Percentiles rank a stretch among this genome's conserved stretches.
These are phyloP conservation scores for Gerris buenoi DNA, from an alignment of 1,140 invertebrate species.

Conservation along the genomic window DNA sequence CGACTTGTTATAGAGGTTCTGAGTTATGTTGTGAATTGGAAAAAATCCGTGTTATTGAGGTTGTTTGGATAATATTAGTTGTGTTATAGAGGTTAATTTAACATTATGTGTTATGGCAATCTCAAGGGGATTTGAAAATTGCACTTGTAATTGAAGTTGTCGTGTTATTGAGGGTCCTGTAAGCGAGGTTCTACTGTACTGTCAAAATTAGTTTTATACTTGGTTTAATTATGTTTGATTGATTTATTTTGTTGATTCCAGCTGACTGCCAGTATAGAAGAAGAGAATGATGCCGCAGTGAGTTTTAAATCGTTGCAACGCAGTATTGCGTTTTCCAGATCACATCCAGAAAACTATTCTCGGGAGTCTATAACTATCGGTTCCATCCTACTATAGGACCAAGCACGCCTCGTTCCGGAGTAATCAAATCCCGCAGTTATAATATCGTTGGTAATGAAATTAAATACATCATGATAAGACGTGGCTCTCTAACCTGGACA, in stretches of 20 bases:
- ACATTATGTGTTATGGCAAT: too few relatives aligned
- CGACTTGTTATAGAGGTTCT: too few relatives aligned
- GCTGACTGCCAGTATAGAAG: not conserved
- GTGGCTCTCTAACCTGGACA: too few relatives aligned
- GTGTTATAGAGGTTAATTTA: not conserved
- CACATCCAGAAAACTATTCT: not conserved
- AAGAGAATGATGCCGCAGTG: not conserved
- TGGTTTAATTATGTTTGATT: not conserved
- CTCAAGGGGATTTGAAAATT: not conserved
- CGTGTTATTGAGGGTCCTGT: too few relatives aligned
- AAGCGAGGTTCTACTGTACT: too few relatives aligned
- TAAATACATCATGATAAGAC: too few relatives aligned
- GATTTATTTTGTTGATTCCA: not conserved
- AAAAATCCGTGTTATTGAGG: too few relatives aligned
- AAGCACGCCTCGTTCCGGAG: too few relatives aligned
- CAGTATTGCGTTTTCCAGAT: not conserved
- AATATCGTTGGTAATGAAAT: too few relatives aligned
- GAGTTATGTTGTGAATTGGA: too few relatives aligned
- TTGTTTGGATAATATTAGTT: too few relatives aligned
- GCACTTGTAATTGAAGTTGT: not conserved
- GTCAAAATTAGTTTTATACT: not conserved
- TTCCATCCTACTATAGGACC: not conserved
- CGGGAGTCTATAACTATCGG: not conserved
- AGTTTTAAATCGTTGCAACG: not conserved
- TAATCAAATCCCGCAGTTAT: too few relatives aligned